phyloP scores from a whole-genome alignment of 2,797 vertebrate genomes.

The Gobionotothen gibberifrons region DNA sequence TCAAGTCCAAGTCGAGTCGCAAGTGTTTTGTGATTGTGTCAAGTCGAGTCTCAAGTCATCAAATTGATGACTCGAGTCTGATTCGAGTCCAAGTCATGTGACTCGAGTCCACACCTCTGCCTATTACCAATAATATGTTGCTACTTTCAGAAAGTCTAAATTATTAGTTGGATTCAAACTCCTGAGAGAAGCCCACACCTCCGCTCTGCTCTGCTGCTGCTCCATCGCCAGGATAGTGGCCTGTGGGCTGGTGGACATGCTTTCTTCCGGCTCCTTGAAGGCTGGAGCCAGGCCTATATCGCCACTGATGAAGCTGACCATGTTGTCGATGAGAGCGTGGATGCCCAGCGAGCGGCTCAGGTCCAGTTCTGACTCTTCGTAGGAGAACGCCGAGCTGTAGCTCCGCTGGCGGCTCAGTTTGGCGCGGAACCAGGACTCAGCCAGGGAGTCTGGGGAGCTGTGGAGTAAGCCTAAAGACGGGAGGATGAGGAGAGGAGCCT shows the following conservation, averaged over 20 bases:
- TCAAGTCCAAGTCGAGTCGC: too few relatives aligned
- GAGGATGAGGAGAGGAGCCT: constrained; percentile 23
- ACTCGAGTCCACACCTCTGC: too few relatives aligned
- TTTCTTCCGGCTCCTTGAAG: constrained; percentile 96
- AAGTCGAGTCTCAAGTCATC: too few relatives aligned
- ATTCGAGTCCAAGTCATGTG: too few relatives aligned
- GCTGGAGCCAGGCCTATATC: constrained; percentile 92
- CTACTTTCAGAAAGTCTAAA: background rate
- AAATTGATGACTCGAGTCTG: too few relatives aligned
- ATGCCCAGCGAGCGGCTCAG: constrained; percentile 90
- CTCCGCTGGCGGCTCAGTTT: constrained; percentile 89
- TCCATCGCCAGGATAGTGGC: constrained; percentile 94
- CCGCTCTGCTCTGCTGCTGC: constrained; percentile 94
- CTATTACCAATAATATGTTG: background rate
- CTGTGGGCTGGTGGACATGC: constrained; percentile 95
- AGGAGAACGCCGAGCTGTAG: constrained; percentile 86
- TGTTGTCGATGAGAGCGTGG: constrained; percentile 95
- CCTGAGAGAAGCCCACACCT: constrained; percentile 79
- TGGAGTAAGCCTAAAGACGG: constrained; percentile 72
- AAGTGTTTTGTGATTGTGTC: too few relatives aligned
- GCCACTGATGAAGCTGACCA: constrained; percentile 94
- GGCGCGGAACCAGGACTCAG: constrained; percentile 91
- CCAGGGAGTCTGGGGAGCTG: constrained; percentile 85
- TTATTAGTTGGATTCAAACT: background rate
- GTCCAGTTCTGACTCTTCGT: constrained; percentile 91